Conservation (phyloP, 2,888 invertebrate species). For the Thelaira solivaga region DNA sequence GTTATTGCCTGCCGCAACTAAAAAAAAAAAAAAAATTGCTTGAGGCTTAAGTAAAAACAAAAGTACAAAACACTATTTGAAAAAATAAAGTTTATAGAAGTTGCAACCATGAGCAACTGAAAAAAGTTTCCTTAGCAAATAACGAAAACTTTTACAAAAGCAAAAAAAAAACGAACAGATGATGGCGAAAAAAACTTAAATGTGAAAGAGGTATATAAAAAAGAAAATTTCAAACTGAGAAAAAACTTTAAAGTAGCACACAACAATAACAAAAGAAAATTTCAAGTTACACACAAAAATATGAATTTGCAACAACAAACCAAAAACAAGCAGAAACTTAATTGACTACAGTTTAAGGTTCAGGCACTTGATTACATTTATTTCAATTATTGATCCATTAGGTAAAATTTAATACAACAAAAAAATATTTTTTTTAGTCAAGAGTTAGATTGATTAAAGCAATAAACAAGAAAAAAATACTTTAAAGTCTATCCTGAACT, state of each 20-base stretch:
- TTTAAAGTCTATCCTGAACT: no score
- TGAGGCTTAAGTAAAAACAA: conserved; percentile 14
- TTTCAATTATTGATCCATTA: not conserved
- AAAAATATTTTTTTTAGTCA: no score
- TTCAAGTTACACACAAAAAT: conserved; percentile 28
- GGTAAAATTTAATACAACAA: no score
- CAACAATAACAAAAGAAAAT: conserved; percentile 11
- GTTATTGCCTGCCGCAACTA: conserved; percentile 41
- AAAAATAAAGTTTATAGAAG: conserved; percentile 33
- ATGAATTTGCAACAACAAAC: conserved; percentile 29
- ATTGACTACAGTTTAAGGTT: conserved; percentile 22
- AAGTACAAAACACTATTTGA: conserved; percentile 6
- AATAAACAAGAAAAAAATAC: no score
- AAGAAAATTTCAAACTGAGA: not conserved
- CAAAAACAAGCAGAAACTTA: not conserved
- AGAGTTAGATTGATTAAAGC: no score
- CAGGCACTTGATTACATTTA: not conserved
- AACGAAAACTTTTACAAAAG: conserved; percentile 7
- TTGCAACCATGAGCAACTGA: conserved; percentile 25
- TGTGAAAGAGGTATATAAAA: no score
- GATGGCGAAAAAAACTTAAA: no score
- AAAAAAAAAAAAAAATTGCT: conserved; percentile 39
- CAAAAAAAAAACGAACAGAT: not conserved
- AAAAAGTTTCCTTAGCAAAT: not conserved
- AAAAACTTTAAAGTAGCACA: not conserved